A percentile compares a stretch with the other conserved stretches of the same genome.
These are phyloP conservation scores for Homarus gammarus DNA, from an alignment of 2,888 invertebrate species.

Conservation along the genomic window DNA sequence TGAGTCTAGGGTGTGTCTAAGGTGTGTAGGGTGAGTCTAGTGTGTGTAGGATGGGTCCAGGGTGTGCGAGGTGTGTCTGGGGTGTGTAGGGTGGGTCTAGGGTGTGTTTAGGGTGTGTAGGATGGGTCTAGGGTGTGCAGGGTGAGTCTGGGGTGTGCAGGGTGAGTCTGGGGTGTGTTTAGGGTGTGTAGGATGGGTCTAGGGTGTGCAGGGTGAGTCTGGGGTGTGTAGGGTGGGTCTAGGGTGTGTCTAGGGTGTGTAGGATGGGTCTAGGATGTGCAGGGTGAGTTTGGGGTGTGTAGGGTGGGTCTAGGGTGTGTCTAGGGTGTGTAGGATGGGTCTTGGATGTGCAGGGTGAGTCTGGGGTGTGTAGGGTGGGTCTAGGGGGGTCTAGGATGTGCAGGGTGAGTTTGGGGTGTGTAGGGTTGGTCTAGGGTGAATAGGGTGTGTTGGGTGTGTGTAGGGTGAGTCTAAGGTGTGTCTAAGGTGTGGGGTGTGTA, in stretches of 20 bases:
- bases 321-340: no score
- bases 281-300: no score
- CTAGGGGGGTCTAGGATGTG: neutral
- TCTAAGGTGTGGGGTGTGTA: no score
- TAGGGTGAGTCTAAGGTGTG: neutral
- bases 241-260: neutral
- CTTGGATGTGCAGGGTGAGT: neutral
- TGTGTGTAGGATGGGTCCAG: no score
- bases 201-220: no score
- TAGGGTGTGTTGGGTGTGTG: neutral
- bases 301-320: neutral
- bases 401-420: neutral
- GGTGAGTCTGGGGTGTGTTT: no score
- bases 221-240: neutral
- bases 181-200: neutral
- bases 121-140: neutral
- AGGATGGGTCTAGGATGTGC: no score
- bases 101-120: neutral
- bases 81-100: neutral
- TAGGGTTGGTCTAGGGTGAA: neutral
- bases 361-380: no score
- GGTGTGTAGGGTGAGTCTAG: neutral
- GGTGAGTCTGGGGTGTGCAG: no score
- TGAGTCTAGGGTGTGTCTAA: neutral
- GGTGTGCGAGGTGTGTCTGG: neutral